A percentile compares a stretch with the other conserved stretches of the same genome.
phyloP scores from a whole-genome alignment of 2,888 invertebrate species.

The Idaea biselata region DNA sequence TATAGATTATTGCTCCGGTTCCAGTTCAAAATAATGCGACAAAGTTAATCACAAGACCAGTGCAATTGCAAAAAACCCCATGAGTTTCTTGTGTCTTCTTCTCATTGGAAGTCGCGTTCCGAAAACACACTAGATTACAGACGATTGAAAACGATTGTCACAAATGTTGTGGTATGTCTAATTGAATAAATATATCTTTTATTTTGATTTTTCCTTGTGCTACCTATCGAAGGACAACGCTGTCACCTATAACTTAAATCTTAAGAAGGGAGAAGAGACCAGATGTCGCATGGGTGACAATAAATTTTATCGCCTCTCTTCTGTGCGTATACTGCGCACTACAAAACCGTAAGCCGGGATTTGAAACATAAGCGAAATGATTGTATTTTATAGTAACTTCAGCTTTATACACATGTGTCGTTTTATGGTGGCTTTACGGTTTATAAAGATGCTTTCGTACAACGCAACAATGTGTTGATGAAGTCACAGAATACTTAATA shows the following conservation, averaged over 20 bases:
- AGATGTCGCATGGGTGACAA: constrained; percentile 77
- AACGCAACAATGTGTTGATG: constrained; percentile 12
- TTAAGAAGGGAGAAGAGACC: constrained; percentile 61
- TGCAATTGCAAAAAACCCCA: too few relatives aligned
- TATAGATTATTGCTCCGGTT: too few relatives aligned
- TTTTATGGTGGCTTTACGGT: constrained; percentile 26
- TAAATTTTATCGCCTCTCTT: constrained; percentile 77
- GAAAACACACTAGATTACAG: too few relatives aligned
- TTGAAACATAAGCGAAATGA: constrained; percentile 63
- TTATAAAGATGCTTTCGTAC: constrained; percentile 21
- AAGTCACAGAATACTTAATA: not conserved
- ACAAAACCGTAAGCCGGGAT: constrained; percentile 69
- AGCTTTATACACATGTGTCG: constrained; percentile 46
- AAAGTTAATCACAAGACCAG: too few relatives aligned
- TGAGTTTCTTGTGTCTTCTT: too few relatives aligned
- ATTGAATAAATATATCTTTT: too few relatives aligned
- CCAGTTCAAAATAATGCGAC: too few relatives aligned
- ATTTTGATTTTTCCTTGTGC: too few relatives aligned
- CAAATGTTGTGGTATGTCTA: too few relatives aligned
- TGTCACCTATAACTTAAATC: constrained; percentile 21
- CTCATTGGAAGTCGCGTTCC: too few relatives aligned
- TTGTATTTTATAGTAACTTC: constrained; percentile 63
- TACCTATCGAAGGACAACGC: not conserved
- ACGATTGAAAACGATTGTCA: too few relatives aligned
- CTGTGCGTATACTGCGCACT: constrained; percentile 69